Conservation (phyloP, 2,113 vertebrate genomes). For the Larimichthys crocea region DNA sequence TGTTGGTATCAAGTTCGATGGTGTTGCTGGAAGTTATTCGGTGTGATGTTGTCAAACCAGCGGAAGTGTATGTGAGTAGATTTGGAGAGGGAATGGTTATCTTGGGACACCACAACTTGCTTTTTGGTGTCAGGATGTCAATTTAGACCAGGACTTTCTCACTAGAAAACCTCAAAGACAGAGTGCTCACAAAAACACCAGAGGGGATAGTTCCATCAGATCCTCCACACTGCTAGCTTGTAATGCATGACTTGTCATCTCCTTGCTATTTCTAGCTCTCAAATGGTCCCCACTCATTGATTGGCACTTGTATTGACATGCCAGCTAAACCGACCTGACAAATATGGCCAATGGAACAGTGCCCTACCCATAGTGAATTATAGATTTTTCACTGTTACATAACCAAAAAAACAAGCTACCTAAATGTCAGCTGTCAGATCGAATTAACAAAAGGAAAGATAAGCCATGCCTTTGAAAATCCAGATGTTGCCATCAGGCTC, state of each 20-base stretch:
- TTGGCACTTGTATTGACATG: conserved; percentile 16
- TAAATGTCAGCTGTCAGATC: conserved; percentile 48
- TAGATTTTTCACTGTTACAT: conserved; percentile 57
- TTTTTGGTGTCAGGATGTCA: not conserved
- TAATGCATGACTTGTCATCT: conserved; percentile 1
- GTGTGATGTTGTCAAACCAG: conserved; percentile 20
- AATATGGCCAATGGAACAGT: conserved; percentile 32
- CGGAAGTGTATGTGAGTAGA: not conserved
- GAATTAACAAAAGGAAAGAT: conserved; percentile 16
- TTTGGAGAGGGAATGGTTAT: not conserved
- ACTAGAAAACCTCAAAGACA: not conserved
- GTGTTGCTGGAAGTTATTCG: conserved; percentile 27
- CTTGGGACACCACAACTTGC: not conserved
- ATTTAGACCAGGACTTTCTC: not conserved
- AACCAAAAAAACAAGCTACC: conserved; percentile 29
- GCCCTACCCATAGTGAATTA: conserved; percentile 5
- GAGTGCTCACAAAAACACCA: not conserved
- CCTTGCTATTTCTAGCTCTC: not conserved
- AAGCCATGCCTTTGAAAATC: not conserved
- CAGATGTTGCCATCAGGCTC: not conserved
- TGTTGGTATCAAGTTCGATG: not conserved
- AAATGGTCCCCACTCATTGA: conserved; percentile 33
- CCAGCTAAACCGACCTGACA: conserved; percentile 41
- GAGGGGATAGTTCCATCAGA: conserved; percentile 15
- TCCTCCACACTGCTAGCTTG: not conserved